Percentiles rank a stretch among this genome's conserved stretches.
Evolutionary conservation across 1,140 invertebrate species (phyloP).

Genomic region (Sycobia sp.): DNA sequence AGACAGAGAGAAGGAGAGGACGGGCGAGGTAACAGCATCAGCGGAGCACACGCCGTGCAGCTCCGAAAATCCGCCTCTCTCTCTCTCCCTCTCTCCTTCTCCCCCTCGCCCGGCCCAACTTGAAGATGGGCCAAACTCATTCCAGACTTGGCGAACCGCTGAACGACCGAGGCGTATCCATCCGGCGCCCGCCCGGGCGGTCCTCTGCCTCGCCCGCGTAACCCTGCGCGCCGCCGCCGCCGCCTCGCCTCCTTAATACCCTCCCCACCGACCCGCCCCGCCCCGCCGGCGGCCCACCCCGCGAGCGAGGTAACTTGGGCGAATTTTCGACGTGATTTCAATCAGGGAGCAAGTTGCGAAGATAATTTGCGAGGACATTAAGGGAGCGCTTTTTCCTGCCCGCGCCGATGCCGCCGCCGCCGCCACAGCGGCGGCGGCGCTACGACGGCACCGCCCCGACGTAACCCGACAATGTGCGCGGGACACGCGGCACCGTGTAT

Average conservation of each 20-base stretch:
- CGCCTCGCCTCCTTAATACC: neutral
- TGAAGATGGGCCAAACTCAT: slow-evolving; percentile 51
- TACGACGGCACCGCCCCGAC: no score
- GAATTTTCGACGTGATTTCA: slow-evolving; percentile 32
- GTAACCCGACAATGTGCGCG: no score
- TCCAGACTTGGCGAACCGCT: slow-evolving; percentile 47
- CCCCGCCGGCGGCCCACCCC: slow-evolving; percentile 1
- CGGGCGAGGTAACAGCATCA: no score
- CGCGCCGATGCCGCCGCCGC: no score
- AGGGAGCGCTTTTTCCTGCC: neutral
- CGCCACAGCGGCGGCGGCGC: no score
- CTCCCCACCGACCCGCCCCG: neutral
- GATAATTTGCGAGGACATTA: slow-evolving; percentile 20
- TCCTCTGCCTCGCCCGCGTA: neutral
- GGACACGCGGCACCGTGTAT: no score
- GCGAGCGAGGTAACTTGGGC: slow-evolving; percentile 12
- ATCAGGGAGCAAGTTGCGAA: slow-evolving; percentile 23
- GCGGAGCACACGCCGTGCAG: neutral
- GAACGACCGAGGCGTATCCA: slow-evolving; percentile 26
- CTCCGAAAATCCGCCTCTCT: neutral
- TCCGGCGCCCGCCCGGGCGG: neutral
- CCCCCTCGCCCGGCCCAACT: slow-evolving; percentile 9
- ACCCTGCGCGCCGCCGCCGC: neutral
- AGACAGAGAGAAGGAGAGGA: no score
- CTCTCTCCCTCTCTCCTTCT: neutral